phyloP scores from a whole-genome alignment of 2,888 invertebrate species.

The Amaurobius ferox region DNA sequence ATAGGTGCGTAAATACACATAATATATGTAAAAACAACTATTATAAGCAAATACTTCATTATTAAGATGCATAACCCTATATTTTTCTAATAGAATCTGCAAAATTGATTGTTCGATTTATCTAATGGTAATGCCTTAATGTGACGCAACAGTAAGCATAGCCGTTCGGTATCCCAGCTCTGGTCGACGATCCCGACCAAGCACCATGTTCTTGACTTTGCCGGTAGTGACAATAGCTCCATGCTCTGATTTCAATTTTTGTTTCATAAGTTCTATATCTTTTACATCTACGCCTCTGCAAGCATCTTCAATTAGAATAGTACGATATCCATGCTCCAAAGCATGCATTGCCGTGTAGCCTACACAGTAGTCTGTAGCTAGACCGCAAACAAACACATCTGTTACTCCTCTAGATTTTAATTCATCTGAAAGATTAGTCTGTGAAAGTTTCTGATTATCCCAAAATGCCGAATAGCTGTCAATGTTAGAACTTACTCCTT shows the following conservation, averaged over 20 bases:
- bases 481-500: slow-evolving; percentile 94
- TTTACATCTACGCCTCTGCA: slow-evolving; percentile 90
- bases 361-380: slow-evolving; percentile 97
- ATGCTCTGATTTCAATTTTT: slow-evolving; percentile 85
- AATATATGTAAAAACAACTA: too few relatives aligned
- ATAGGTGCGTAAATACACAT: too few relatives aligned
- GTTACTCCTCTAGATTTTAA: slow-evolving; percentile 88
- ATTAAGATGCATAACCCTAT: too few relatives aligned
- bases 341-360: slow-evolving; percentile 77
- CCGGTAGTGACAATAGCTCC: slow-evolving; percentile 89
- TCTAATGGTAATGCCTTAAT: too few relatives aligned
- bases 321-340: slow-evolving; percentile 92
- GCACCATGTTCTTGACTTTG: slow-evolving; percentile 86
- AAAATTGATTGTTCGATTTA: too few relatives aligned
- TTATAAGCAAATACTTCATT: too few relatives aligned
- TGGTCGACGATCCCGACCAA: slow-evolving; percentile 89
- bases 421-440: slow-evolving; percentile 89
- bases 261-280: slow-evolving; percentile 89
- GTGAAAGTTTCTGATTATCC: slow-evolving; percentile 95
- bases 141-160: slow-evolving; percentile 23
- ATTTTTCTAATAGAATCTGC: too few relatives aligned
- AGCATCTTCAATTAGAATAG: slow-evolving; percentile 92
- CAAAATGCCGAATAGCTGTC: slow-evolving; percentile 99
- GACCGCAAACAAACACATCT: slow-evolving; percentile 94
- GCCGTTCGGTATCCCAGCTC: slow-evolving; percentile 83